Conservation (phyloP, 2,888 invertebrate species). For the Pegoplata infirma region DNA sequence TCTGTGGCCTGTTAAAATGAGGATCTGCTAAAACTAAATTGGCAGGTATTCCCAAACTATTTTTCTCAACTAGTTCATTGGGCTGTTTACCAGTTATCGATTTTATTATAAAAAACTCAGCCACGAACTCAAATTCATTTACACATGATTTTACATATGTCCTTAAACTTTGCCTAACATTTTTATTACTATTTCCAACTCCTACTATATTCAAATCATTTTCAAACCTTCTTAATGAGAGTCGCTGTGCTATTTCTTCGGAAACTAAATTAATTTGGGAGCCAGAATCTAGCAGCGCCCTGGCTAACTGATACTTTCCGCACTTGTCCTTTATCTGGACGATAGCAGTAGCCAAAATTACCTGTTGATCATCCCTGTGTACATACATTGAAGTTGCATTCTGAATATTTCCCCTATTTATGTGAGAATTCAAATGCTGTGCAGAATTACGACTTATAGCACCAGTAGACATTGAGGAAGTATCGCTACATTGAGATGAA, state of each 20-base stretch:
- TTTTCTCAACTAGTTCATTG: background rate
- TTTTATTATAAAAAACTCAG: conserved; percentile 17
- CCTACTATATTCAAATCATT: background rate
- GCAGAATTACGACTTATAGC: too few species aligned
- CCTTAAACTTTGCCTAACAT: background rate
- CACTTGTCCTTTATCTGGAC: conserved; percentile 5
- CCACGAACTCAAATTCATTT: background rate
- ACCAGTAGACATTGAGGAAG: too few species aligned
- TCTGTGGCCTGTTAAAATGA: too few species aligned
- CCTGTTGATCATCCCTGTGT: background rate
- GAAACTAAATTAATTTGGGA: conserved; percentile 1
- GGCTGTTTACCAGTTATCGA: conserved; percentile 3
- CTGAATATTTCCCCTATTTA: too few species aligned
- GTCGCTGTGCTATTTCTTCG: background rate
- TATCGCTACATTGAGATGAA: background rate
- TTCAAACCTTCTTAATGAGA: background rate
- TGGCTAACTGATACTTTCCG: conserved; percentile 11
- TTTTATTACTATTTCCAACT: background rate
- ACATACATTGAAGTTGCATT: too few species aligned
- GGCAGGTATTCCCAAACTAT: background rate
- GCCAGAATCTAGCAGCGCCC: too few species aligned
- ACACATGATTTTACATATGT: too few species aligned
- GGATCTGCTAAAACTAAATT: conserved; percentile 29
- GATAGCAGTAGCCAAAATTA: conserved; percentile 6
- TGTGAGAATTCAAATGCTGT: too few species aligned